phyloP scores from a whole-genome alignment of 2,888 invertebrate genomes.

The Phalera bucephala region DNA sequence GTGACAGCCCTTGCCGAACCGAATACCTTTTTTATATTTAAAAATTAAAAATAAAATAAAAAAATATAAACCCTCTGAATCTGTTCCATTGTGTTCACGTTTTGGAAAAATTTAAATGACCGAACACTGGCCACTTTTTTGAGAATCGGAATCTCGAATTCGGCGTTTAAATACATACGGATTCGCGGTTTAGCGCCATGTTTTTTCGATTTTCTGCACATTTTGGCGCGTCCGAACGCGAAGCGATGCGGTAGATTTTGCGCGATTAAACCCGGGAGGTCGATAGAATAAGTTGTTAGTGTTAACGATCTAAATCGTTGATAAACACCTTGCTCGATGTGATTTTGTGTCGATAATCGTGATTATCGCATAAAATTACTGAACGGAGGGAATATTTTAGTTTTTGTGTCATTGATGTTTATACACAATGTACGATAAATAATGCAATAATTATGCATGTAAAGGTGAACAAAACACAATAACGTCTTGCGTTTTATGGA shows the following conservation, averaged over 20 bases:
- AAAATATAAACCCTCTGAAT: conserved; percentile 61
- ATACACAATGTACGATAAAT: not conserved
- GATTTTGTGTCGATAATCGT: conserved; percentile 29
- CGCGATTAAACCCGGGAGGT: conserved; percentile 72
- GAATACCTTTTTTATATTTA: conserved; percentile 75
- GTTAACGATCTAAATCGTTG: conserved; percentile 66
- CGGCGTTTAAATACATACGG: conserved; percentile 82
- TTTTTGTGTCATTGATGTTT: conserved; percentile 4
- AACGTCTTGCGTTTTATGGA: conserved; percentile 37
- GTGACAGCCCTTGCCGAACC: conserved; percentile 80
- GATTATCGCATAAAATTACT: conserved; percentile 8
- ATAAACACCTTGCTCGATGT: conserved; percentile 46
- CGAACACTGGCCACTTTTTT: conserved; percentile 72
- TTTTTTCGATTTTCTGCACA: conserved; percentile 81
- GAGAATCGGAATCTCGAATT: conserved; percentile 69
- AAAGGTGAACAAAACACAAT: conserved; percentile 23
- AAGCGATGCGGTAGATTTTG: conserved; percentile 71
- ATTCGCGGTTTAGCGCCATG: conserved; percentile 82
- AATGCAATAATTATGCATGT: not conserved
- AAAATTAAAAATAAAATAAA: conserved; percentile 72
- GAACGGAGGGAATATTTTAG: conserved; percentile 6
- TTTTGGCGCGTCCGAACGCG: conserved; percentile 68
- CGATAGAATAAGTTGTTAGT: conserved; percentile 77
- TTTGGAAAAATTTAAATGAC: conserved; percentile 81
- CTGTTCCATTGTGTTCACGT: conserved; percentile 82